These are phyloP conservation scores for Empis livida DNA, from an alignment of 2,888 invertebrate species.

Conservation along the genomic window DNA sequence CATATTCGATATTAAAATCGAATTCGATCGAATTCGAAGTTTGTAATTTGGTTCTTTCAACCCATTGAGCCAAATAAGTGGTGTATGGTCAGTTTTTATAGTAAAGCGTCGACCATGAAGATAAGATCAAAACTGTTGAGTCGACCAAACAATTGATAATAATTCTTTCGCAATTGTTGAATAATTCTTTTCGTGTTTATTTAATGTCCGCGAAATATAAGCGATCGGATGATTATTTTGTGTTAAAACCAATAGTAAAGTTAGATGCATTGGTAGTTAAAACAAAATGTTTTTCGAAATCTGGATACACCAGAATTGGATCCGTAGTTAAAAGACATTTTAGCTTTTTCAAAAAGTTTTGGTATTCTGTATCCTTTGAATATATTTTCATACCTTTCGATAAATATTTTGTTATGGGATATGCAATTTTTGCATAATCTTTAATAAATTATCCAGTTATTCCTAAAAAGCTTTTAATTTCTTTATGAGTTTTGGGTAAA, in stretches of 20 bases:
- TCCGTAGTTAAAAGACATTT: constrained; percentile 1
- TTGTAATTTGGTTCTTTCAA: no score
- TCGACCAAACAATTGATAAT: constrained; percentile 1
- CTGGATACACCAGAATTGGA: constrained; percentile 1
- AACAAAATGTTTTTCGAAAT: constrained; percentile 1
- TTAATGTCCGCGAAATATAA: constrained; percentile 1
- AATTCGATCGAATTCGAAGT: no score
- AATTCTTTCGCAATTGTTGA: constrained; percentile 4
- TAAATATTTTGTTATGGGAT: no score
- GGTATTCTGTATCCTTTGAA: background rate
- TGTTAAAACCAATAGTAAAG: constrained; percentile 1
- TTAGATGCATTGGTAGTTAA: constrained; percentile 3
- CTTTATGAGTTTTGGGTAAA: constrained; percentile 1
- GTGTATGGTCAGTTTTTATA: no score
- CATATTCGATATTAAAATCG: no score
- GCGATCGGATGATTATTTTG: constrained; percentile 1
- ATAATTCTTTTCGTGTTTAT: constrained; percentile 1
- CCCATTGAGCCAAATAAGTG: no score
- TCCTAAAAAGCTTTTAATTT: no score
- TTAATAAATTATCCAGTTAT: no score
- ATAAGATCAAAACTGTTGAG: constrained; percentile 1
- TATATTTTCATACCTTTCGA: no score
- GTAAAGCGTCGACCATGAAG: no score
- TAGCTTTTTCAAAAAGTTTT: background rate
- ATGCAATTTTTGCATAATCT: no score